Base-by-base conservation (phyloP, 2,888 invertebrate species). In the Tenthredo livida region DNA sequence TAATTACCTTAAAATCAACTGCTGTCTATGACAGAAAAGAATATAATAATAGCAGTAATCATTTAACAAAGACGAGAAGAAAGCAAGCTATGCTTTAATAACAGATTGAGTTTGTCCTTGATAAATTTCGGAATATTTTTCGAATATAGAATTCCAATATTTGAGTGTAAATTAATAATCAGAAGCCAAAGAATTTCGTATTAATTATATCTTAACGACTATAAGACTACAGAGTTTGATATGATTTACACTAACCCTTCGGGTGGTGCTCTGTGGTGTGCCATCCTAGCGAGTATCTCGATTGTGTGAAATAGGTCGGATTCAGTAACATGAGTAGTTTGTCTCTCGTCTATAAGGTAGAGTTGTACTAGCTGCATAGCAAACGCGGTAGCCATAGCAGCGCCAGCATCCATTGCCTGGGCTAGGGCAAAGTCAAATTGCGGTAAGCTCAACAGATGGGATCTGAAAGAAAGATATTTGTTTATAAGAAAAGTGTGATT, bases 291-390 rank as follows among this genome's bases (percentile, higher is more conserved):
- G 50, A 99, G 94, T 89, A 97, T 96, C 90, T 98, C 98, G 61
- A 98, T 97, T 0, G 97, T 98, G 91, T 97, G 97, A 91, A 96
- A 96, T 75, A 99, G 95, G 91, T 99, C 99, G 37, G 96, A 96
- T 91, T 98, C 98, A 72, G 96, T 96, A 4, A 98, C 96, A 89
- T 96, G 95, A 70, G 96, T 95, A 86, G 96, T 96, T 86, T 96
- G 96, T 86, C 98, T 95, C 90, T 98, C 98, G 89, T 97, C 98
- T 75, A 98, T 95, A 33, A 98, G 94, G 91, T 98, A 97, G 85
- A 97, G 94, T 93, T 97, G 98, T 1, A 98, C 96, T 29, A 99
- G 94, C 90, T 98, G 98, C 96, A 98, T 98, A 17, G 98, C 97
- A 92, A 98, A 98, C 7, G 96, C 96, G 0, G 98, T 96, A 0